phyloP scores from a whole-genome alignment of 1,140 invertebrate genomes.

The Radopholus similis region DNA sequence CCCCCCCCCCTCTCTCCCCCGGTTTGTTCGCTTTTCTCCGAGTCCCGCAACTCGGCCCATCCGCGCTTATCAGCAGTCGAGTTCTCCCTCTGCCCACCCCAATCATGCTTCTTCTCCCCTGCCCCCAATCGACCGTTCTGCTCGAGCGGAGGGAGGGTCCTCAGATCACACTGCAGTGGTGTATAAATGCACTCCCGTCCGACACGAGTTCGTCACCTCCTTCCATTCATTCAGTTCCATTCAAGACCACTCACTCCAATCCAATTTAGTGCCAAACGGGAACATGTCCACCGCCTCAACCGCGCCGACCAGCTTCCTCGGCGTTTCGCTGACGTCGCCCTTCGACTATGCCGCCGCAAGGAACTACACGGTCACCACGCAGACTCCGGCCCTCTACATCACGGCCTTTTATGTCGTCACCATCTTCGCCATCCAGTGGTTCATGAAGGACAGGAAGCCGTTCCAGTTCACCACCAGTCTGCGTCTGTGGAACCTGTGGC shows the following conservation, averaged over 20 bases:
- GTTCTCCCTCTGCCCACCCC: neutral
- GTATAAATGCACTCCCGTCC: no score
- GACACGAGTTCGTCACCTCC: neutral
- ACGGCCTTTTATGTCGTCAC: constrained; percentile 7
- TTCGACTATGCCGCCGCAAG: constrained; percentile 37
- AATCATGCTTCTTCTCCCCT: neutral
- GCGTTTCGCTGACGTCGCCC: constrained; percentile 22
- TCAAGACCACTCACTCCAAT: no score
- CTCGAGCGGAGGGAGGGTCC: no score
- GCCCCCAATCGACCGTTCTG: neutral
- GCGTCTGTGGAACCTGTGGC: constrained; percentile 81
- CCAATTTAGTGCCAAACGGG: no score
- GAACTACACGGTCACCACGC: constrained; percentile 19
- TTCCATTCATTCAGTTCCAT: neutral
- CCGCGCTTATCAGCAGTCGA: neutral
- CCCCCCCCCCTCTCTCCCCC: neutral
- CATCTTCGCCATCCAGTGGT: constrained; percentile 17
- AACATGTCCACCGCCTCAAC: neutral
- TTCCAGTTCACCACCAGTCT: constrained; percentile 79
- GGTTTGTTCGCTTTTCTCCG: neutral
- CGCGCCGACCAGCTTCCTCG: constrained; percentile 8
- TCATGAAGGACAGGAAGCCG: constrained; percentile 31
- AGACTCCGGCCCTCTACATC: constrained; percentile 15
- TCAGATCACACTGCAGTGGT: no score
- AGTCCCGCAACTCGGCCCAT: neutral